These are phyloP conservation scores for Anarrhichthys ocellatus DNA, from an alignment of 2,113 vertebrate genomes.

Conservation along the genomic window DNA sequence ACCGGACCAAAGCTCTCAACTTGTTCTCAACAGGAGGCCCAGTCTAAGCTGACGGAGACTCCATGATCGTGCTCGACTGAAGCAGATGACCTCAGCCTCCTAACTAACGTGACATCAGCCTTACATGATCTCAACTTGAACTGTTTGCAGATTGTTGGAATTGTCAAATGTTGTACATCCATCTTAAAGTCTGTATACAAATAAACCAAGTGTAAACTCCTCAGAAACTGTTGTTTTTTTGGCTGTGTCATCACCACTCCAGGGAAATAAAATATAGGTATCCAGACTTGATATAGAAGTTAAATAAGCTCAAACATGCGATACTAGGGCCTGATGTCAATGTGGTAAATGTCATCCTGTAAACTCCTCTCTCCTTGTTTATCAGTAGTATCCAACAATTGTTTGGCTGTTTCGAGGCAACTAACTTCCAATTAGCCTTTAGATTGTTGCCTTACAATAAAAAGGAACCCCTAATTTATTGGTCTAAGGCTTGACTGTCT, in stretches of 20 bases:
- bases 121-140: background rate
- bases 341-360: background rate
- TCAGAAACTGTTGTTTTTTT: background rate
- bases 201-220: constrained; percentile 19
- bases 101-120: background rate
- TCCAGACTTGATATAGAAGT: too few species aligned
- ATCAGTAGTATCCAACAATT: background rate
- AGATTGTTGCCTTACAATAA: background rate
- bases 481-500: background rate
- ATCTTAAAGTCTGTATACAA: background rate
- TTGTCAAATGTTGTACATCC: background rate
- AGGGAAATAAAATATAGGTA: background rate
- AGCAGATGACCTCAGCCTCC: background rate
- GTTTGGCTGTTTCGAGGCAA: background rate
- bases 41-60: background rate
- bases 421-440: background rate
- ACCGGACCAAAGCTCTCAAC: background rate
- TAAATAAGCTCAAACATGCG: too few species aligned
- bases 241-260: background rate
- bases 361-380: background rate
- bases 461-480: background rate
- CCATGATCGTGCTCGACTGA: background rate
- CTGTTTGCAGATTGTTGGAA: background rate
- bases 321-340: too few species aligned
- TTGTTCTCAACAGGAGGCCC: constrained; percentile 5